phyloP scores from a whole-genome alignment of 1,140 invertebrate species.

The Planococcus citri region DNA sequence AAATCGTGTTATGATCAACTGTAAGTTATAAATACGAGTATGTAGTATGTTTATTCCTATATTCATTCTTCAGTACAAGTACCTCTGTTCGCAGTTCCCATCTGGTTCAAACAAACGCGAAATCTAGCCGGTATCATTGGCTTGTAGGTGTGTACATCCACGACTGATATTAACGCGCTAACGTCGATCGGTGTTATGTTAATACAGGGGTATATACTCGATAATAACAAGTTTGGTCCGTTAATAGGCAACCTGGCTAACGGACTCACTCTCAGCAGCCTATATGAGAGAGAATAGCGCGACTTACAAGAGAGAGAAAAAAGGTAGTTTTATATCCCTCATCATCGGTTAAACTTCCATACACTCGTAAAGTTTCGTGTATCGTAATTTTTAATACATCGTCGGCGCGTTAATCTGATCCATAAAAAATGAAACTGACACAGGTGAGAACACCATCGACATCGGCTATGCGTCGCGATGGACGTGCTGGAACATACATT shows the following conservation, averaged over 20 bases:
- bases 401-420: not conserved
- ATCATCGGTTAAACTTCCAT: not conserved
- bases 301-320: not conserved
- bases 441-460: not conserved
- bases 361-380: no score
- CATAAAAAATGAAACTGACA: no score
- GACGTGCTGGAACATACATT: not conserved
- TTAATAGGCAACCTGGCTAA: not conserved
- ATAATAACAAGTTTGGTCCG: not conserved
- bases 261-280: no score
- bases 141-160: not conserved
- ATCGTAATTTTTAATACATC: not conserved
- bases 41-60: no score
- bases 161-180: conserved; percentile 2
- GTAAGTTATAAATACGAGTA: no score
- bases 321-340: not conserved
- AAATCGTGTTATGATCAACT: no score
- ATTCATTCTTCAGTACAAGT: no score
- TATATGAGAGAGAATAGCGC: no score
- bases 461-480: not conserved
- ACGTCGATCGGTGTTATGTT: not conserved
- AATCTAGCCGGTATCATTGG: not conserved
- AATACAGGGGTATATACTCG: not conserved
- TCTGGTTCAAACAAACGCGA: no score
- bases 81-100: no score